phyloP scores from a whole-genome alignment of 1,140 invertebrate genomes.

The Nebria ingens region DNA sequence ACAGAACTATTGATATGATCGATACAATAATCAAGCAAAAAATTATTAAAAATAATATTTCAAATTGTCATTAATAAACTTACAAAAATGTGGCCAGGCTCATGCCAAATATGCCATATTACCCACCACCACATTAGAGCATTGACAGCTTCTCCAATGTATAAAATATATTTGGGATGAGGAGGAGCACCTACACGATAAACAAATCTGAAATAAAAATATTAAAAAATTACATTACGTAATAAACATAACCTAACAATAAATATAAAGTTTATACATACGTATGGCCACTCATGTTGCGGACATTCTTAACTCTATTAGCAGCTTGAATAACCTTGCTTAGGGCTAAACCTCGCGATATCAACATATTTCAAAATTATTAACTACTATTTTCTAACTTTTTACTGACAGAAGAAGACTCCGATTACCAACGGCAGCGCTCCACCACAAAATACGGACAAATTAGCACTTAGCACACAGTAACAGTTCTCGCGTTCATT shows the following conservation, averaged over 20 bases:
- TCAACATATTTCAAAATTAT: slow-evolving; percentile 22
- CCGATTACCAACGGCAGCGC: too few species aligned
- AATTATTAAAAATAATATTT: too few species aligned
- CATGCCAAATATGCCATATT: slow-evolving; percentile 62
- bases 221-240: slow-evolving; percentile 15
- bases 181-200: slow-evolving; percentile 42
- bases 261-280: slow-evolving; percentile 5
- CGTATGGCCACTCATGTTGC: slow-evolving; percentile 14
- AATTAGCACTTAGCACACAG: too few species aligned
- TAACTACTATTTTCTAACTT: too few species aligned
- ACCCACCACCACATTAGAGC: slow-evolving; percentile 76
- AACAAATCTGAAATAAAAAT: slow-evolving; percentile 35
- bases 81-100: slow-evolving; percentile 61
- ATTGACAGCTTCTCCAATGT: slow-evolving; percentile 41
- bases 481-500: too few species aligned
- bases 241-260: slow-evolving; percentile 6
- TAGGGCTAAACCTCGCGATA: slow-evolving; percentile 16
- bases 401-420: too few species aligned
- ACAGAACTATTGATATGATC: too few species aligned
- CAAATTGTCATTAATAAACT: too few species aligned
- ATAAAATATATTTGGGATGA: slow-evolving; percentile 35
- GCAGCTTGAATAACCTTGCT: slow-evolving; percentile 12
- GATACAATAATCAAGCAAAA: too few species aligned
- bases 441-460: too few species aligned
- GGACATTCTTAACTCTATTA: slow-evolving; percentile 11